Base-by-base conservation (phyloP, 2,888 invertebrate species). In the Drosophila peninsularis region DNA sequence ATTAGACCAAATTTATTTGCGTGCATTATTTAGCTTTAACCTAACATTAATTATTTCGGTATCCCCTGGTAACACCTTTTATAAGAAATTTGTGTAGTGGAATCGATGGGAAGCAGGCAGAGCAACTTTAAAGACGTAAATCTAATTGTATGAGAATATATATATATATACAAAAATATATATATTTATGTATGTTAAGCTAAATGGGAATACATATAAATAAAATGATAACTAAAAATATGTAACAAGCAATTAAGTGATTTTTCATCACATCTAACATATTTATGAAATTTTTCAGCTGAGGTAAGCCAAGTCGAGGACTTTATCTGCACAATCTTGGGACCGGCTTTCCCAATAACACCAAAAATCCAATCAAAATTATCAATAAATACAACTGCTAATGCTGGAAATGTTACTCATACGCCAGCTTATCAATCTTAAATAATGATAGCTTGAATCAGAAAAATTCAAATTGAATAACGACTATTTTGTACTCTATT, bases 81-180 rank as follows among this genome's bases (percentile, higher is more conserved):
- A 69, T 75, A 66, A 66, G 56, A 65, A 82, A 77, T 69, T 71
- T 69, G 78, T 77, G 86, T 82, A 82, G 83, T 64, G 53, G 69
- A 78, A 71, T 47, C 75, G 62, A 77, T 68, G 77, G 63, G 78
- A 81, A 62, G 87, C 88, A 88, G 86, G 88, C 85, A 83, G 69
- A 86, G 83, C 78, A 83, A 83, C 83, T 86, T 80, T 78, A 78
- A 83, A 83, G 88, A 83, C 83, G 83, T 83, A 83, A 83, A 86
- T 86, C 71, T 88, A 83, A 83, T 88, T 88, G 68, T 88, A 88
- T 88, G 86, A 71, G 82, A 88, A 69, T 83, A 73, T 83, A 47
- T 83, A 80, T 84, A 67, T 82, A 85, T 71, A 76, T 62, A 70
- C 63, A 88, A 87, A 89, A 5, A 86, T 89, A 89, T 44, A 44